Base-by-base conservation (phyloP, 2,113 vertebrate genomes). In the Pluvianellus socialis region DNA sequence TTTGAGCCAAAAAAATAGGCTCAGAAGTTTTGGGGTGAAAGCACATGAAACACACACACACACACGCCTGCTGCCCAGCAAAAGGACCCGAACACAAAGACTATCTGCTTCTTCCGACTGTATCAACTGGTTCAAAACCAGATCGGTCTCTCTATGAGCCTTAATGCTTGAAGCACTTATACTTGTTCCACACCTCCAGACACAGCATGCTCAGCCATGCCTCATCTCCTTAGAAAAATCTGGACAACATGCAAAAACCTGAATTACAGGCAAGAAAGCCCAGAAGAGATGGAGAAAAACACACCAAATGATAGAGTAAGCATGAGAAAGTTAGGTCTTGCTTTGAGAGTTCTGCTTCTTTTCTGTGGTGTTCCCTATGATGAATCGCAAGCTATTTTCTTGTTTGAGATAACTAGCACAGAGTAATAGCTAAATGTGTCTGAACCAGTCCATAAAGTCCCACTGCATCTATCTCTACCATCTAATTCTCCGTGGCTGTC, bases 341-440 rank as follows among this genome's bases (percentile, higher is more conserved):
- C 44, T 94, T 87, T 67, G 47, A 61, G 79, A 89, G 38, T 56
- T 91, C 62, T 75, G 22, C 49, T 93, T 73, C 52, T 79, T 88
- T 86, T 53, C n/a, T 45, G 16, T 65, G 56, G 52, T 82, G 35
- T 26, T 91, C 30, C 44, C 53, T 72, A 16, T 40, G 61, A 94
- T 65, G 83, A 92, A 87, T 84, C 61, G 18, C 30, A 91, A 85
- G 52, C 18, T 49, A 65, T 92, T 90, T 94, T 68, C 87, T 91
- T 58, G 32, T 76, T 50, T 87, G 89, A 91, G 66, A 72, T 33
- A 56, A 56, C 2, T 8, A 91, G 38, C 55, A 73, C 75, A 70
- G 59, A 88, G 50, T 73, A 75, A 90, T 61, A 53, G 53, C 35
- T 47, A 61, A 61, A 79, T 42, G 67, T 59, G 44, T 83, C 76